Base-by-base conservation (phyloP, 2,888 invertebrate genomes). In the Pristionchus entomophagus region DNA sequence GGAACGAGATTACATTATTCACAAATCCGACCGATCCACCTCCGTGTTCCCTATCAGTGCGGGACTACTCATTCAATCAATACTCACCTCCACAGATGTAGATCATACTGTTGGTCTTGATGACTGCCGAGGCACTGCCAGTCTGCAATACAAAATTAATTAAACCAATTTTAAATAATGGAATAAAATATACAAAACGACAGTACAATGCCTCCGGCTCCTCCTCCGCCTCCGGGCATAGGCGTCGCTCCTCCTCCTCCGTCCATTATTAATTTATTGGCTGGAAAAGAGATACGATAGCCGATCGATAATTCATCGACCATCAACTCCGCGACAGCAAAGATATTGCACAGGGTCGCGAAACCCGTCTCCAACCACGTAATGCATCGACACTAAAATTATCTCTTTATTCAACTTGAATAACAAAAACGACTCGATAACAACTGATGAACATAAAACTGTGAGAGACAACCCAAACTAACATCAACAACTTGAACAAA, bases 11-110 rank as follows among this genome's bases (percentile, higher is more conserved):
- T n/a, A n/a, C n/a, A n/a, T n/a, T n/a, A n/a, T n/a, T n/a, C n/a
- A n/a, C n/a, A n/a, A n/a, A n/a, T n/a, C n/a, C n/a, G n/a, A n/a
- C n/a, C n/a, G n/a, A n/a, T n/a, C n/a, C n/a, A n/a, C n/a, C n/a
- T n/a, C n/a, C n/a, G n/a, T n/a, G n/a, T n/a, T n/a, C n/a, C n/a
- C n/a, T n/a, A n/a, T n/a, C n/a, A n/a, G n/a, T n/a, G n/a, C n/a
- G n/a, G n/a, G n/a, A n/a, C n/a, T n/a, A n/a, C n/a, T 17, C 22
- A 14, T 81, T 32, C 49, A 80, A n/a, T n/a, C n/a, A n/a, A n/a
- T n/a, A n/a, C 87, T 19, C 59, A 91, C 91, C 91, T 87, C 91
- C 92, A 87, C 92, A 92, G 81, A 92, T 92, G 87, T 92, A 92
- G 77, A 91, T 90, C 91, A 92, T 91, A 80, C 88, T 88, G 86